Percentiles rank a stretch among this genome's conserved stretches.
Conservation (phyloP, 2,888 invertebrate genomes). For the Eumacrocentrus americanus region DNA sequence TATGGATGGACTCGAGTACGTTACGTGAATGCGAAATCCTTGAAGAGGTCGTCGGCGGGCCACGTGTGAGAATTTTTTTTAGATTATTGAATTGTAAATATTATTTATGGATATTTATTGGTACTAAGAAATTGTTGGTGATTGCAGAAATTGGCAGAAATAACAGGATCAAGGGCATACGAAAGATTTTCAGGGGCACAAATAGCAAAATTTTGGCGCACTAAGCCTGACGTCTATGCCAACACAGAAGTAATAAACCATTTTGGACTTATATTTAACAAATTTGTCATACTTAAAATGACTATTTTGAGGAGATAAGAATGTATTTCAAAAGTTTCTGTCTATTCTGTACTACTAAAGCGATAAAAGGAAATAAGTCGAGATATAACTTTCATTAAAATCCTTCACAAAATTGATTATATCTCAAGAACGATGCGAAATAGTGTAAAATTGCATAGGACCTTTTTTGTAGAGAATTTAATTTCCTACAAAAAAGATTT, state of each 20-base stretch:
- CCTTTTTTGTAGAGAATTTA: too few relatives aligned
- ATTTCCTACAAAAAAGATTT: too few relatives aligned
- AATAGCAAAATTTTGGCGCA: conserved; percentile 85
- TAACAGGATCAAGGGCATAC: conserved; percentile 87
- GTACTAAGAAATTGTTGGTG: conserved; percentile 32
- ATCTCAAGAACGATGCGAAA: too few relatives aligned
- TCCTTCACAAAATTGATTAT: too few relatives aligned
- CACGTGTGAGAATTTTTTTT: conserved; percentile 64
- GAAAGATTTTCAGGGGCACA: conserved; percentile 94
- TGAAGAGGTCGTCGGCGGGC: conserved; percentile 82
- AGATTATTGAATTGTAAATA: neutral
- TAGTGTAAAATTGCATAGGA: too few relatives aligned
- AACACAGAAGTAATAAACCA: conserved; percentile 70
- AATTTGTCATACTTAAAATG: too few relatives aligned
- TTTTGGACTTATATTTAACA: too few relatives aligned
- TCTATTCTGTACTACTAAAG: too few relatives aligned
- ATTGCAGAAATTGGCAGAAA: conserved; percentile 73
- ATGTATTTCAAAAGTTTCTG: too few relatives aligned
- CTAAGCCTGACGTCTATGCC: conserved; percentile 72
- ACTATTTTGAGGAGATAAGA: too few relatives aligned
- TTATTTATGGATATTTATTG: conserved; percentile 16
- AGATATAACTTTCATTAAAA: too few relatives aligned
- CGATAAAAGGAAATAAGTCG: too few relatives aligned
- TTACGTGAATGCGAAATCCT: conserved; percentile 76
- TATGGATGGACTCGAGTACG: conserved; percentile 97